Conservation (phyloP, 2,888 invertebrate species). For the Eurytoma californica region DNA sequence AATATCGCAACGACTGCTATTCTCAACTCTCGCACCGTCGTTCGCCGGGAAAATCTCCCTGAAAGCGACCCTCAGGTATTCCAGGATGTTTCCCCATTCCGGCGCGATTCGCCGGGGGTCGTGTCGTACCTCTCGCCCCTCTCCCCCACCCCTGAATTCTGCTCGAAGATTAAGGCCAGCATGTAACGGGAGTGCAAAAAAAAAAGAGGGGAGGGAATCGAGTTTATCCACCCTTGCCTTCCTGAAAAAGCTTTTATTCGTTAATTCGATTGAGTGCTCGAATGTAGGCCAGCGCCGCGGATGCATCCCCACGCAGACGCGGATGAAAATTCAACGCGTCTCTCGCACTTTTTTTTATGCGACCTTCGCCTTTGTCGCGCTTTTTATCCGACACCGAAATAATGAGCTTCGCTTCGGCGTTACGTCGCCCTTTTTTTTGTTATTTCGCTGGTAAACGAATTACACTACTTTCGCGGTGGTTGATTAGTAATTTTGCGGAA, state of each 20-base stretch:
- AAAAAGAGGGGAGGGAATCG: background rate
- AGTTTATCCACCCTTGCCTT: slow-evolving; percentile 7
- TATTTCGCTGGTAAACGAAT: background rate
- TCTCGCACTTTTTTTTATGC: background rate
- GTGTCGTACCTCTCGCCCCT: background rate
- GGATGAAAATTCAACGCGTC: slow-evolving; percentile 26
- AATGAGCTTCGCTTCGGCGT: background rate
- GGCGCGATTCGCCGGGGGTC: background rate
- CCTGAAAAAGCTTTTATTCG: slow-evolving; percentile 16
- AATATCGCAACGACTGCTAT: no score
- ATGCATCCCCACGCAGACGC: slow-evolving; percentile 8
- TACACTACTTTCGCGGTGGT: background rate
- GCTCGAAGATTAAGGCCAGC: slow-evolving; percentile 18
- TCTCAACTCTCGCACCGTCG: no score
- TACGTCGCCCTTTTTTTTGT: background rate
- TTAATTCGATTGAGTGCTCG: slow-evolving; percentile 42
- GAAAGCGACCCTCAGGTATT: no score
- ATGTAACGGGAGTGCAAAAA: background rate
- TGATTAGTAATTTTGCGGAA: background rate
- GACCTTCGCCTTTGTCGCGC: background rate
- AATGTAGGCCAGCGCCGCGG: slow-evolving; percentile 34
- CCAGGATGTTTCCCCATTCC: background rate
- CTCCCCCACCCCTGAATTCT: background rate
- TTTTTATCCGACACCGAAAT: background rate
- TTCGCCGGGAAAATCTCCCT: no score